Evolutionary conservation across 2,888 invertebrate genomes (phyloP).

Genomic region (Thysanoteuthis rhombus): DNA sequence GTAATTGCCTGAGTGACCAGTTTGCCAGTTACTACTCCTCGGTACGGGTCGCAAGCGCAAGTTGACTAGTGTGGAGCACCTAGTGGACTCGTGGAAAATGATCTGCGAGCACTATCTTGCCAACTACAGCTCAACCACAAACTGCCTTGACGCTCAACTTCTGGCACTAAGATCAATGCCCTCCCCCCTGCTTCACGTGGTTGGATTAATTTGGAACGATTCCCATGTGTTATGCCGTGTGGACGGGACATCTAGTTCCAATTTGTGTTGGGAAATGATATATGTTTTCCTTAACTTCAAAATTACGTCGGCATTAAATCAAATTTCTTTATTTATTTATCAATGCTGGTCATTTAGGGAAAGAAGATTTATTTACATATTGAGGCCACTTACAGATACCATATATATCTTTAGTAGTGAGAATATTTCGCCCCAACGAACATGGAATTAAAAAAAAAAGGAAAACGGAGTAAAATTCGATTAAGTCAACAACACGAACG

Average conservation of each 20-base stretch:
- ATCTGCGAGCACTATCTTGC: too few relatives aligned
- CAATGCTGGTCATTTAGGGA: neutral
- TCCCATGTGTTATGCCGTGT: neutral
- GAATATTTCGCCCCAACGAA: neutral
- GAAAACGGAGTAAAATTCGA: neutral
- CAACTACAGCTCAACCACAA: neutral
- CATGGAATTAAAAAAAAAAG: neutral
- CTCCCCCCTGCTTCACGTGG: too few relatives aligned
- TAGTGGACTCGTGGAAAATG: too few relatives aligned
- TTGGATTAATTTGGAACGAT: neutral
- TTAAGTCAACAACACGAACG: neutral
- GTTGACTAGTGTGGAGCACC: accelerated
- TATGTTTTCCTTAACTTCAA: neutral
- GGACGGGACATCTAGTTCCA: neutral
- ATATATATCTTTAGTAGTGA: neutral
- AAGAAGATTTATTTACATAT: neutral
- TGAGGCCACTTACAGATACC: neutral
- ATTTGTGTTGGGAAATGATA: neutral
- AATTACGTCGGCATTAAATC: neutral
- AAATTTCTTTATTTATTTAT: neutral
- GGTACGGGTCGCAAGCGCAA: too few relatives aligned
- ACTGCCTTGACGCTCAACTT: neutral
- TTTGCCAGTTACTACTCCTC: too few relatives aligned
- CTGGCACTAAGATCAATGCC: neutral
- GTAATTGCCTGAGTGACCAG: too few relatives aligned